A percentile compares a stretch with the other conserved stretches of the same genome.
Evolutionary conservation across 2,797 vertebrate genomes (phyloP).

Genomic region (Lerista edwardsae): DNA sequence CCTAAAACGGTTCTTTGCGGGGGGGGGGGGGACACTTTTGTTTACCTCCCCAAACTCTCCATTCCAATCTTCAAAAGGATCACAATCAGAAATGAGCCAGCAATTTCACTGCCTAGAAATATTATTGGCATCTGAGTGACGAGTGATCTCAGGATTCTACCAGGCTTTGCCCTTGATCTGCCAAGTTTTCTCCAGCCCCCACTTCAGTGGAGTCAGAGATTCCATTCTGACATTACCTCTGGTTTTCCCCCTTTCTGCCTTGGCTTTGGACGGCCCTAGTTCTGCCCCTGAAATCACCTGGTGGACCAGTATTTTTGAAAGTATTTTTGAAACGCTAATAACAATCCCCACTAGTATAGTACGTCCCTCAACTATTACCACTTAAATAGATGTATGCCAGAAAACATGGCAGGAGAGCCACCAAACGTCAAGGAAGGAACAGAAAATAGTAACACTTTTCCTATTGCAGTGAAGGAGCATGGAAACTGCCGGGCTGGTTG

Average conservation of each 20-base stretch:
- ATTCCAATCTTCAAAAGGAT: too few relatives aligned
- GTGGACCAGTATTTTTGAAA: too few relatives aligned
- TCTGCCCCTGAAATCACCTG: not conserved
- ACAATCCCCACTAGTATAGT: not conserved
- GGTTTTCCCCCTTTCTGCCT: too few relatives aligned
- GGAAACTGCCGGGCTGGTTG: not conserved
- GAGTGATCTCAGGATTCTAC: not conserved
- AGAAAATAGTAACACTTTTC: not conserved
- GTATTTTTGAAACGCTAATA: not conserved
- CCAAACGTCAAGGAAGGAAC: not conserved
- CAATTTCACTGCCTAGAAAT: too few relatives aligned
- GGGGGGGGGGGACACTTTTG: too few relatives aligned
- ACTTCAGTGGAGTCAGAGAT: not conserved
- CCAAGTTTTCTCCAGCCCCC: not conserved
- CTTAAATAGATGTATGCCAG: not conserved
- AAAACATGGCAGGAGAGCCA: not conserved
- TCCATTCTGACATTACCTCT: not conserved
- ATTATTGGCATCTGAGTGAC: too few relatives aligned
- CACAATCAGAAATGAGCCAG: too few relatives aligned
- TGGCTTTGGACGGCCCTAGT: not conserved
- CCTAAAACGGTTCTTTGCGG: too few relatives aligned
- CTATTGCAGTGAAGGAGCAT: not conserved
- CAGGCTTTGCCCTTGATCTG: too few relatives aligned
- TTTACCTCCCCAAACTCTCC: too few relatives aligned
- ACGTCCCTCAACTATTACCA: rapidly evolving